Evolutionary conservation across 2,797 vertebrate genomes (phyloP).

Genomic region (Acanthurus tractus): DNA sequence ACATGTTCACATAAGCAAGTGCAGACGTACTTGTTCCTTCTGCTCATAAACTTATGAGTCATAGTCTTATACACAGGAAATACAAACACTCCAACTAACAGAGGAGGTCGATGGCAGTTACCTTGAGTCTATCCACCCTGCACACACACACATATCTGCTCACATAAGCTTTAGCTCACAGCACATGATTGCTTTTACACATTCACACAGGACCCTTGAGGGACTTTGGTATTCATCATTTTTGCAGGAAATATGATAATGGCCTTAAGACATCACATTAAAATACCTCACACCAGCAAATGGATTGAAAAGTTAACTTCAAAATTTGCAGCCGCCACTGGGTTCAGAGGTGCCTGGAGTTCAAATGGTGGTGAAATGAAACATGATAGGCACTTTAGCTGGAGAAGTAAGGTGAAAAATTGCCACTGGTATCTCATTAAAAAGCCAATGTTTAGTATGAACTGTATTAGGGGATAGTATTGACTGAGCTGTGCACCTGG

Average conservation of each 20-base stretch:
- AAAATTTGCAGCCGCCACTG: slow-evolving; percentile 15
- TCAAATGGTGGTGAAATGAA: slow-evolving; percentile 40
- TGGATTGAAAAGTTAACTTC: slow-evolving; percentile 16
- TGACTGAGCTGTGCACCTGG: slow-evolving; percentile 49
- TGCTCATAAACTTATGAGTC: background rate
- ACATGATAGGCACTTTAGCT: slow-evolving; percentile 41
- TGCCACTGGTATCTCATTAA: slow-evolving; percentile 57
- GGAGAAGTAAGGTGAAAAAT: slow-evolving; percentile 50
- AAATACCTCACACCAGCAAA: slow-evolving; percentile 16
- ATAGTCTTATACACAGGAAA: background rate
- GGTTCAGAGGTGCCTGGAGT: slow-evolving; percentile 9
- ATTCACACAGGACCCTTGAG: background rate
- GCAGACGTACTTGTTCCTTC: too few species aligned
- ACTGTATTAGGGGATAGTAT: slow-evolving; percentile 64
- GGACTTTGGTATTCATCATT: slow-evolving; percentile 10
- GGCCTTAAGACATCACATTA: background rate
- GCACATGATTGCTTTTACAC: background rate
- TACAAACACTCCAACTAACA: background rate
- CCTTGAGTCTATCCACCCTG: slow-evolving; percentile 9
- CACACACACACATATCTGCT: slow-evolving; percentile 1
- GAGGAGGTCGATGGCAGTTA: background rate
- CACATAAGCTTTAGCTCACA: background rate
- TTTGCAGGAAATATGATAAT: slow-evolving; percentile 9
- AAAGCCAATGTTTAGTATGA: slow-evolving; percentile 62
- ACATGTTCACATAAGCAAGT: slow-evolving; percentile 4